These are phyloP conservation scores for Ibycter americanus DNA, from an alignment of 2,797 vertebrate species.

Conservation along the genomic window DNA sequence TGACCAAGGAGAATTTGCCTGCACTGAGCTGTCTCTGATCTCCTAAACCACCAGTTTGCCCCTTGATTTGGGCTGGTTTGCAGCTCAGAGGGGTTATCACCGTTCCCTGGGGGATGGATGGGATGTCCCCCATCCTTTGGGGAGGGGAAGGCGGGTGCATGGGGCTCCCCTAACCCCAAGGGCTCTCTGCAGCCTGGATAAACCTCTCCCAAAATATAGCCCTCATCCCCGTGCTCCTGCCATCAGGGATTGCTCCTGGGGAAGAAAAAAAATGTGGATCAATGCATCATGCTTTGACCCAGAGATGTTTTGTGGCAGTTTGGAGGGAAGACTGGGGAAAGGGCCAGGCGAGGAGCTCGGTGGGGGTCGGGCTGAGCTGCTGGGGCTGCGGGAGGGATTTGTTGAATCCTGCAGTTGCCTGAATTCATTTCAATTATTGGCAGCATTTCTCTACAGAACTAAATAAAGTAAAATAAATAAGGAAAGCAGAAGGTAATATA, in stretches of 20 bases:
- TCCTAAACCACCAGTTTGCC: accelerated
- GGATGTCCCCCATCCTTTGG: background rate
- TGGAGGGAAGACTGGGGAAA: background rate
- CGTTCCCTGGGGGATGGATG: accelerated
- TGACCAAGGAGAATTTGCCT: background rate
- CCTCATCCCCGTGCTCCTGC: background rate
- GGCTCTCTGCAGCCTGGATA: background rate
- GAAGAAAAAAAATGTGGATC: background rate
- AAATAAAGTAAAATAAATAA: conserved; percentile 62
- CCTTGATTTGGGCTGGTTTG: background rate
- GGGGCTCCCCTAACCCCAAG: accelerated
- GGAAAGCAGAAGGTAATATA: conserved; percentile 49
- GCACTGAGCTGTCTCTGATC: background rate
- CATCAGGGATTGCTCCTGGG: background rate
- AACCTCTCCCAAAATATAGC: background rate
- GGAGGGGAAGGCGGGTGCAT: accelerated
- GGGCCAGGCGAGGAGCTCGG: background rate
- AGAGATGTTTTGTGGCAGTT: background rate
- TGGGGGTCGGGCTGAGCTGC: background rate
- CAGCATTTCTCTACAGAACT: background rate
- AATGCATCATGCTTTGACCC: background rate
- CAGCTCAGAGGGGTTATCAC: accelerated
- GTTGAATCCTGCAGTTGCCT: conserved; percentile 12
- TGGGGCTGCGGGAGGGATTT: background rate
- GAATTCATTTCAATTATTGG: conserved; percentile 33